Evolutionary conservation across 2,797 vertebrate genomes (phyloP), one percentile per base, ranked within the genome.

Genomic region (Hozukius guyotensis): DNA sequence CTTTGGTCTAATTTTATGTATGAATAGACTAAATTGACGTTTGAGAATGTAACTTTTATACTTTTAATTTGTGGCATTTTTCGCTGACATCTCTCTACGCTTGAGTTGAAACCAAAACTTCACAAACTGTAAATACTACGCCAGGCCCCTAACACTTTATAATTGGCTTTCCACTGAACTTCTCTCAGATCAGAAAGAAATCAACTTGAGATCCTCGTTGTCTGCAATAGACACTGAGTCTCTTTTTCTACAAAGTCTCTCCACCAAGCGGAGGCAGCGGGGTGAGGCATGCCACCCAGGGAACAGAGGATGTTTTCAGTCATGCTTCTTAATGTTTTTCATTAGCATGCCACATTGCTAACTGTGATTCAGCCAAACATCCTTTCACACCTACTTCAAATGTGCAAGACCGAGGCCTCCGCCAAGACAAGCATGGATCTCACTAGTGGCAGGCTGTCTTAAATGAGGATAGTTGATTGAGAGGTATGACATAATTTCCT

Each of bases 351-450:
- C 63, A 81, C 53, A 34, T 81, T 84, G 76, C 85, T 87, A 89
- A 85, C 86, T 90, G 83, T 82, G 81, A 90, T 77, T 84, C 71
- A 85, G 84, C 75, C 83, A 92, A 78, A 93, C 27, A 20, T 84
- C 84, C 64, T 65, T 81, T 76, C 78, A 89, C 87, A 91, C 88
- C 81, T 88, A 87, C 83, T 87, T 77, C 81, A 24, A 89, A 84
- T 78, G 83, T 88, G 71, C 75, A 82, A 89, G 82, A 82, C 63
- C 18, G 61, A 80, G 46, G 56, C 56, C 65, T 72, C 49, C 14
- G 76, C 88, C 90, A 93, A 93, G 82, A 91, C 84, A 85, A 93
- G 80, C 84, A 87, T 66, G 64, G 75, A 92, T 90, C 57, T 76
- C 59, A 52, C 31, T 59, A 6, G 72, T 66, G 84, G 83, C 75